Evolutionary conservation across 2,113 vertebrate species (phyloP), one percentile per base, ranked within the genome.

Genomic region (Monarcha castaneiventris): DNA sequence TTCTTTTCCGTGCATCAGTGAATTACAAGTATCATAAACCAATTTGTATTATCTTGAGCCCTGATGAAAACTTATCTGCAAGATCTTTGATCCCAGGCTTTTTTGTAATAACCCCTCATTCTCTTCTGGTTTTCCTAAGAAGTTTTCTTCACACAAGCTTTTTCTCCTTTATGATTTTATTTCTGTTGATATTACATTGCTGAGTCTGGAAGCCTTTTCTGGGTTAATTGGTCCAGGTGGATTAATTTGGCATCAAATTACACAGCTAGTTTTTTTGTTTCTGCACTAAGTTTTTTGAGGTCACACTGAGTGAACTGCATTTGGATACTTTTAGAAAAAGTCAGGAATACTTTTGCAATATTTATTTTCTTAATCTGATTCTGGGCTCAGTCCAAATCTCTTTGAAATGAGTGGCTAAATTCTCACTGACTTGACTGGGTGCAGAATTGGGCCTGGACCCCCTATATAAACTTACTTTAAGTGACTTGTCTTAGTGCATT

Each of bases 231-330:
- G 98, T 97, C 98, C 97, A 98, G 96, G 97, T 98, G 98, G 98
- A 98, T 98, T 98, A 98, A 98, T 98, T 98, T 98, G 84, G 92
- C 95, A 97, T 98, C 96, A 98, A 97, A 98, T 98, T 98, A 97
- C 87, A 87, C 43, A 94, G 87, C 90, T 41, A 19, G 3, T 69
- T 77, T 97, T 98, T 97, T 83, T 44, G 3, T 33, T 96, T 94
- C 73, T 62, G 16, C 77, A 96, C 58, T 95, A 97, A 96, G 94
- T 94, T 98, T 96, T 97, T 98, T 97, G 98, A 96, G 98, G 96
- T 97, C 96, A 89, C 89, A 75, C 7, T 46, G 72, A 97, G 8
- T 75, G 39, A 92, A 97, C 93, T 92, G 89, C 86, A 89, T 97
- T 97, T 66, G 85, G 74, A 97, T 92, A 95, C 17, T 91, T 95